Conservation (phyloP, 2,888 invertebrate species). For the Patella pellucida region DNA sequence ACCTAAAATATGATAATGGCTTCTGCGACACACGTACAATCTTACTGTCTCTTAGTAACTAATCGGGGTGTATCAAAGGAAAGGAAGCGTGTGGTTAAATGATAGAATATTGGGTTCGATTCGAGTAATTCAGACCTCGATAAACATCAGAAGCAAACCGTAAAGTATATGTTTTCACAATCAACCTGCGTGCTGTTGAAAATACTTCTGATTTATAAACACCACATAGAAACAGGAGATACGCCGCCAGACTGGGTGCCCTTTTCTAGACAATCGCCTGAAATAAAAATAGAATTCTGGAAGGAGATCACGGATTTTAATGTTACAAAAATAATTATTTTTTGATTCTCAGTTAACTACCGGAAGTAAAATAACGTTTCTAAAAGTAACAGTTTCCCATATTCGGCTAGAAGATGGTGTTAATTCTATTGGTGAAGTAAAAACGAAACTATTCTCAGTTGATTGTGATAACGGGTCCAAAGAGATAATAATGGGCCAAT, state of each 20-base stretch:
- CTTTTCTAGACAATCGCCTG: slow-evolving; percentile 26
- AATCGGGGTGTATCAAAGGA: neutral
- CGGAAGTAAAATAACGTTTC: slow-evolving; percentile 33
- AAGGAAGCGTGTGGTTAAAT: neutral
- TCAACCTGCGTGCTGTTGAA: slow-evolving; percentile 30
- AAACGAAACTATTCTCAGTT: slow-evolving; percentile 25
- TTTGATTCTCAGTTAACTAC: slow-evolving; percentile 39
- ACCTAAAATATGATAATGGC: slow-evolving; percentile 19
- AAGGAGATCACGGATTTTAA: too few relatives aligned
- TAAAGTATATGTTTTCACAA: slow-evolving; percentile 19
- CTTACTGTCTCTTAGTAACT: neutral
- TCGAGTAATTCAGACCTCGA: slow-evolving; percentile 7
- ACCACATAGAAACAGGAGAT: slow-evolving; percentile 38
- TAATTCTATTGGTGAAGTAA: slow-evolving; percentile 32
- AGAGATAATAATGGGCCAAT: slow-evolving; percentile 28
- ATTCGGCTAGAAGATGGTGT: slow-evolving; percentile 33
- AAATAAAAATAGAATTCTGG: neutral
- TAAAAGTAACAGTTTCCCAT: slow-evolving; percentile 29
- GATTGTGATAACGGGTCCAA: slow-evolving; percentile 33
- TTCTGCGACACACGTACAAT: slow-evolving; percentile 24
- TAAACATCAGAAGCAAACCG: slow-evolving; percentile 4
- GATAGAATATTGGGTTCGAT: slow-evolving; percentile 21
- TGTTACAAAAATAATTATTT: too few relatives aligned
- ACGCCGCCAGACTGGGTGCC: slow-evolving; percentile 27
- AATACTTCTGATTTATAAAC: slow-evolving; percentile 30